Evolutionary conservation across 2,797 vertebrate species (phyloP), one percentile per base, ranked within the genome.

Genomic region (Allobates femoralis): DNA sequence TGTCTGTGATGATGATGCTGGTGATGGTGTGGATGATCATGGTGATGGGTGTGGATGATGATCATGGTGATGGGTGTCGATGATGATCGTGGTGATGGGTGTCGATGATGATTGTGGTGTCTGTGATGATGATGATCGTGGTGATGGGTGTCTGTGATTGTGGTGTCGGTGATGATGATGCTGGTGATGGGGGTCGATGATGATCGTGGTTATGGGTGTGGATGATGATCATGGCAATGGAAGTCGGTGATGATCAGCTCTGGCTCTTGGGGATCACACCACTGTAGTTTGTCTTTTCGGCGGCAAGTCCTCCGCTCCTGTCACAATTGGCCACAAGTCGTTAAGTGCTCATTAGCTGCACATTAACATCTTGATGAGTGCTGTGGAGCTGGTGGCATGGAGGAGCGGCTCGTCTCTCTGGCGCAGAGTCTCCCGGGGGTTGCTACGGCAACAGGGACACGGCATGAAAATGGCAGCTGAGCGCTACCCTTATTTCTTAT

Each of bases 401-500:
- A 73, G 69, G 55, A 76, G 26, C 62, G 56, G n/a, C 41, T 21
- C 69, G 28, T n/a, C 37, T 37, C 16, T 67, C 37, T 66, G 51
- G 15, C 18, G 26, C 53, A 71, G 67, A 86, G 62, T 81, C 85
- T 23, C 85, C 85, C 32, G 41, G 90, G 0, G 81, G 94, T 99
- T 92, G 94, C 97, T 95, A 96, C 95, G 95, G 97, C 88, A 95
- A 98, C 96, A 0, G 89, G 87, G 83, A 94, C 93, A 95, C 96
- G 95, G 95, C 96, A 96, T 96, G 96, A 94, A 97, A 97, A 97
- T 96, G 96, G 96, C 96, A 97, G 93, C 94, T 93, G 92, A 94
- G 93, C 93, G 93, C 94, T 94, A 94, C 95, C 96, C 96, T 96
- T 98, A 96, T 98, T 98, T 97, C 96, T 95, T 96, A 97, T 96